These are phyloP conservation scores for Eurois occulta DNA, from an alignment of 2,888 invertebrate genomes.

Conservation along the genomic window DNA sequence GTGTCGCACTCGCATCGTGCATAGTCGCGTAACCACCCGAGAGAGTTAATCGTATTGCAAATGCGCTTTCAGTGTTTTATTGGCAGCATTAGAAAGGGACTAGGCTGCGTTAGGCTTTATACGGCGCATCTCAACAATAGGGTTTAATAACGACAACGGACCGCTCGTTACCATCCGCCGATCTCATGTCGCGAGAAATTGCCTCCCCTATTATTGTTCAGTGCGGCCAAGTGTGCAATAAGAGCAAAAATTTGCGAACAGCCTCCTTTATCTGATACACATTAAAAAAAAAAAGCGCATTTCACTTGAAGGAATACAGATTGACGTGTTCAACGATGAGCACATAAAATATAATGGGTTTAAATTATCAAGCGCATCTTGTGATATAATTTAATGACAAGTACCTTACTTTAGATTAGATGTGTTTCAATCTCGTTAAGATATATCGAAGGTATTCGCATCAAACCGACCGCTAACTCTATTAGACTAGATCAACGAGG, in stretches of 20 bases:
- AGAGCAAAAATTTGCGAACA: constrained; percentile 80
- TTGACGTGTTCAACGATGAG: constrained; percentile 51
- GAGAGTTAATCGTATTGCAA: constrained; percentile 78
- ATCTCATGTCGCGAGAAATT: constrained; percentile 82
- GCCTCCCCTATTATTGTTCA: constrained; percentile 81
- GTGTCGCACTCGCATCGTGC: constrained; percentile 62
- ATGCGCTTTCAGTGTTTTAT: constrained; percentile 84
- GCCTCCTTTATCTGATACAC: constrained; percentile 74
- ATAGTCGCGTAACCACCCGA: constrained; percentile 60
- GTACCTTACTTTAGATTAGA: constrained; percentile 56
- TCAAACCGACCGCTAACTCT: constrained; percentile 56
- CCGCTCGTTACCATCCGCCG: constrained; percentile 82
- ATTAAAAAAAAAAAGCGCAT: constrained; percentile 62
- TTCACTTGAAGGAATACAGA: constrained; percentile 51
- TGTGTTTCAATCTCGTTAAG: constrained; percentile 38
- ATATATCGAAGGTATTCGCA: constrained; percentile 55
- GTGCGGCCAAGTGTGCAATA: constrained; percentile 78
- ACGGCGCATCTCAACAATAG: constrained; percentile 85
- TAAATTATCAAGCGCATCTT: constrained; percentile 43
- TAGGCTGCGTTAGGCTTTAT: constrained; percentile 79
- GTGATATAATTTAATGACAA: constrained; percentile 47
- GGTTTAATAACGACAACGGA: constrained; percentile 83
- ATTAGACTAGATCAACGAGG: constrained; percentile 58
- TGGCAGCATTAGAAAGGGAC: constrained; percentile 83
- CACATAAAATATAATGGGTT: constrained; percentile 53